phyloP scores from a whole-genome alignment of 2,797 vertebrate genomes.

The Spheniscus humboldti region DNA sequence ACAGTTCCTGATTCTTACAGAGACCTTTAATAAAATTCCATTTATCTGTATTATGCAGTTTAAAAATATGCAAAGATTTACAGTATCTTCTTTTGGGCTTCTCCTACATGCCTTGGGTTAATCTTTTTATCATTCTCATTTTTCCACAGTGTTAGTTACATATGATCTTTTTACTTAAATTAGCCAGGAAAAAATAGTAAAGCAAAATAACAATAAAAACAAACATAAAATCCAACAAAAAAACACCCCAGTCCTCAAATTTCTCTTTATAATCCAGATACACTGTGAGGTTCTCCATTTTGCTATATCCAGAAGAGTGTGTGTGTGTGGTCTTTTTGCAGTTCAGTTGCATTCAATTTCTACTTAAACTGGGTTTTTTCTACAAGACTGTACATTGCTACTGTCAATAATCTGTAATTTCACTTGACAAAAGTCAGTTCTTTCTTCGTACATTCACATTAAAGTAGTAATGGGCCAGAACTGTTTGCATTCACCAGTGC shows the following conservation, averaged over 20 bases:
- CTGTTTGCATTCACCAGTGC: neutral
- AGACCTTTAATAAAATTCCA: slow-evolving; percentile 1
- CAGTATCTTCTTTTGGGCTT: neutral
- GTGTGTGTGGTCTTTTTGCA: neutral
- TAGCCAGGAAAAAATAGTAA: neutral
- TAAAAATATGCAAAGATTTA: neutral
- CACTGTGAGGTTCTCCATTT: neutral
- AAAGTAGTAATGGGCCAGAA: neutral
- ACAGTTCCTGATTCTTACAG: neutral
- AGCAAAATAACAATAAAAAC: neutral
- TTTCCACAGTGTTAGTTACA: neutral
- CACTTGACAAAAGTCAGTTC: neutral
- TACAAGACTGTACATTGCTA: neutral
- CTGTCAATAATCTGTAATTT: neutral
- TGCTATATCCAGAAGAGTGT: neutral
- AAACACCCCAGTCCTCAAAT: fast-evolving
- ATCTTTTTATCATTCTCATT: neutral
- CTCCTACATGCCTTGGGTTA: neutral
- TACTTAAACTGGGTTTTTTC: neutral
- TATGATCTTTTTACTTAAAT: neutral
- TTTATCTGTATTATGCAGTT: neutral
- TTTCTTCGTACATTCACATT: neutral
- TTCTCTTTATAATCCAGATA: neutral
- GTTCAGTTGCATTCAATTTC: neutral
- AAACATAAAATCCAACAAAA: neutral